Evolutionary conservation across 2,113 vertebrate genomes (phyloP), one percentile per base, ranked within the genome.

Genomic region (Apus apus): DNA sequence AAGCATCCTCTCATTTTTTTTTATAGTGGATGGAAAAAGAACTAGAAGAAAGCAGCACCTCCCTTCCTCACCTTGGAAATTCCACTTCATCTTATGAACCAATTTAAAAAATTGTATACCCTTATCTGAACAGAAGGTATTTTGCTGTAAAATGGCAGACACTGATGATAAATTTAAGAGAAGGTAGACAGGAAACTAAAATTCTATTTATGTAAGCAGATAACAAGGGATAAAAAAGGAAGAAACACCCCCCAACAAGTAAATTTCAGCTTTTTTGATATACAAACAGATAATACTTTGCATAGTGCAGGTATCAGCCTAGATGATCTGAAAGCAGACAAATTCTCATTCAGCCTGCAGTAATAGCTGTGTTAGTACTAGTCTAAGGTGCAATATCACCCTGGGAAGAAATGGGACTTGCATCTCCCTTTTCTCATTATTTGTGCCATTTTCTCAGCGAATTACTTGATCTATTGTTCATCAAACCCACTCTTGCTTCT

Each of bases 121-220:
- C 10, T 61, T 93, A 79, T n/a, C 43, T 86, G 73, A 82, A 78
- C 45, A 60, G 26, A 61, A 40, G 8, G 29, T 13, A 32, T 62
- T 94, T 96, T 96, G 10, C 60, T 88, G 43, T 70, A 71, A 93
- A 97, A 78, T 58, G 45, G 30, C 65, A 91, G 60, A 70, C 18
- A 21, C 3, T 46, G 58, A 68, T 48, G 29, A 34, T 27, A 67
- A 85, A 54, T 67, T 70, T 43, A 36, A 38, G 34, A 80, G 83
- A 13, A 64, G 36, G 36, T n/a, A 74, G 36, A 7, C 23, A 23
- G 27, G 13, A 76, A 75, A 54, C 12, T 48, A 32, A 66, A 79
- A 77, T 56, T 77, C 40, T 46, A 32, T 48, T 54, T 22, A 50
- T 21, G 51, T 67, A 64, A 40, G 17, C 17, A 82, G 46, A 53